Evolutionary conservation across 1,140 invertebrate genomes (phyloP), one percentile per base, ranked within the genome.

Genomic region (Drosophila cardini): DNA sequence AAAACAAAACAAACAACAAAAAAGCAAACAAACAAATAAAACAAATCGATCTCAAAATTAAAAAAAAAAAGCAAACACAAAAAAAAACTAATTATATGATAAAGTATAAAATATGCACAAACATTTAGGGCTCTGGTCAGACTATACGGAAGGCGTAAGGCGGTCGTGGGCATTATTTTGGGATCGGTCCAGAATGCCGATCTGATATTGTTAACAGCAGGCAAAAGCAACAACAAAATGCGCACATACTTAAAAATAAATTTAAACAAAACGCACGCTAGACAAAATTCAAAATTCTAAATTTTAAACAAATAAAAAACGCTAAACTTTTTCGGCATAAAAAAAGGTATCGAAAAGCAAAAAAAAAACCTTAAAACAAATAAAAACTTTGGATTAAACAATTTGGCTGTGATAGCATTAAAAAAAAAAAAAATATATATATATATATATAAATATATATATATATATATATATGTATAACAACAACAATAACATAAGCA

Each of bases 391-490:
- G 90, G 90, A 90, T 91, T 86, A 90, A 89, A 91, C 80, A 91
- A 91, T 91, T 91, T 91, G 90, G 90, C 90, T 91, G 90, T 91
- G 90, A 91, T 91, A 91, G 90, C 84, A 80, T 90, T 89, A 87
- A 80, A 64, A 76, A 61, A 72, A 70, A 73, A 68, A 46, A 68
- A 43, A 60, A 69, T 56, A 15, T 64, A 77, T 26, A 64, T 61
- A 72, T 84, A 65, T 43, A 45, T 71, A 72, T 48, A 68, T 42
- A 57, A 61, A 36, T 18, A 53, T 26, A 26, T 26, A 26, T 26
- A 38, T 13, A 50, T 15, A 18, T 11, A 63, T 45, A 42, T 69
- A 75, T 48, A 18, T 11, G 60, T 45, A 45, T 65, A 75, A 48
- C 13, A 50, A 30, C 13, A 13, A 67, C 57, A 52, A 58, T 36